Evolutionary conservation across 2,113 vertebrate species (phyloP).

Genomic region (Tyrannus savana): DNA sequence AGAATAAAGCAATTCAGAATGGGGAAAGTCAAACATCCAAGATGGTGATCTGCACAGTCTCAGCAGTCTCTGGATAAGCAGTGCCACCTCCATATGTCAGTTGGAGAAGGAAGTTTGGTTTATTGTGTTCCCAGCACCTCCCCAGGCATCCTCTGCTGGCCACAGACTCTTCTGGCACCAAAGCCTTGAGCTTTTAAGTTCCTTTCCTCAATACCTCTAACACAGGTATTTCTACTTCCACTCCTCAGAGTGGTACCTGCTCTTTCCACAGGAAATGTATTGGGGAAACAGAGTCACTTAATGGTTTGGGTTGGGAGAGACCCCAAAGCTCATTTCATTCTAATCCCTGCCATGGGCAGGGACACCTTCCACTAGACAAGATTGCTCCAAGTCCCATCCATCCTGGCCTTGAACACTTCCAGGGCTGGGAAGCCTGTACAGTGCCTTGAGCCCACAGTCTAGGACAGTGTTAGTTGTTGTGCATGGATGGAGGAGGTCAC

Average conservation of each 20-base stretch:
- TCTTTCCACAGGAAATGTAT: background rate
- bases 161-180: background rate
- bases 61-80: background rate
- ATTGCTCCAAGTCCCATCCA: background rate
- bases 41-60: background rate
- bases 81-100: background rate
- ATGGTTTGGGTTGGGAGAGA: background rate
- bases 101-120: background rate
- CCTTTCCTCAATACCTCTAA: background rate
- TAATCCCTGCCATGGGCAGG: background rate
- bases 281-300: background rate
- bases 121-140: background rate
- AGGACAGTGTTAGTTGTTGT: fast-evolving
- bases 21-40: background rate
- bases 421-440: background rate
- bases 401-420: background rate
- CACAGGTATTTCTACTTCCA: background rate
- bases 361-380: background rate
- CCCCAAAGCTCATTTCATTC: background rate
- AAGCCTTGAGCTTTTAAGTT: background rate
- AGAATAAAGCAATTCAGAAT: background rate
- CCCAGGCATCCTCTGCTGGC: background rate
- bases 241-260: background rate
- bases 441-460: background rate
- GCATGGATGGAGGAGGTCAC: background rate